Percentiles rank a stretch among this genome's conserved stretches.
Conservation (phyloP, 2,797 vertebrate genomes). For the Acridotheres tristis region DNA sequence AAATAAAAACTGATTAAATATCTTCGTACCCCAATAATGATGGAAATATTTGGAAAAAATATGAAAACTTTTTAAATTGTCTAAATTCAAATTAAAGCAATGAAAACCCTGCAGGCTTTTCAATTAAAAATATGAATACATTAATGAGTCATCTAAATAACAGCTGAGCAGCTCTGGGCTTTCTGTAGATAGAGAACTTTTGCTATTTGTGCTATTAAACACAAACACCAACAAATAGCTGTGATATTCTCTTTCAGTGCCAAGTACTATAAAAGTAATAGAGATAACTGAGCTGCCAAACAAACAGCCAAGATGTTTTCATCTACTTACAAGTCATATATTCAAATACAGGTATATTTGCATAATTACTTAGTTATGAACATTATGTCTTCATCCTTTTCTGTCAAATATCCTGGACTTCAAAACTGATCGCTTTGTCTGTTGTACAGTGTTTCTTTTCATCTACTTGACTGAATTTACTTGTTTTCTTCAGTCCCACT, state of each 20-base stretch:
- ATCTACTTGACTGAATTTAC: not conserved
- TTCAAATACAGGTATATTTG: not conserved
- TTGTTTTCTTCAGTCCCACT: not conserved
- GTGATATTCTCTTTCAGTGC: not conserved
- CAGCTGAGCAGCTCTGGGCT: not conserved
- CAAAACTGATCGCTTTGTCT: not conserved
- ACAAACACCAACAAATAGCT: not conserved
- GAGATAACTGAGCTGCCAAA: not conserved
- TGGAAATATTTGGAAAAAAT: not conserved
- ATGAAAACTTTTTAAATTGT: not conserved
- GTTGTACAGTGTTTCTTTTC: not conserved
- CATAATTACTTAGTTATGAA: not conserved
- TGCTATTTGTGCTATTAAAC: not conserved
- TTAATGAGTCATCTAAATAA: not conserved
- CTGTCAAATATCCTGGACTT: not conserved
- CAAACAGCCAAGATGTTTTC: not conserved
- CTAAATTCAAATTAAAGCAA: not conserved
- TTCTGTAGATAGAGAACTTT: not conserved
- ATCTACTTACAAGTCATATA: not conserved
- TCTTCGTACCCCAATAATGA: not conserved
- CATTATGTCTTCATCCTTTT: not conserved
- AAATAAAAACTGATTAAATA: not conserved
- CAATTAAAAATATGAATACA: not conserved
- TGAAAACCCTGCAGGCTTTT: rapidly evolving
- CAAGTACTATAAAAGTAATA: not conserved